A percentile compares a stretch with the other conserved stretches of the same genome.
These are phyloP conservation scores for Crotalus viridis DNA, from an alignment of 2,113 vertebrate species.

Conservation along the genomic window DNA sequence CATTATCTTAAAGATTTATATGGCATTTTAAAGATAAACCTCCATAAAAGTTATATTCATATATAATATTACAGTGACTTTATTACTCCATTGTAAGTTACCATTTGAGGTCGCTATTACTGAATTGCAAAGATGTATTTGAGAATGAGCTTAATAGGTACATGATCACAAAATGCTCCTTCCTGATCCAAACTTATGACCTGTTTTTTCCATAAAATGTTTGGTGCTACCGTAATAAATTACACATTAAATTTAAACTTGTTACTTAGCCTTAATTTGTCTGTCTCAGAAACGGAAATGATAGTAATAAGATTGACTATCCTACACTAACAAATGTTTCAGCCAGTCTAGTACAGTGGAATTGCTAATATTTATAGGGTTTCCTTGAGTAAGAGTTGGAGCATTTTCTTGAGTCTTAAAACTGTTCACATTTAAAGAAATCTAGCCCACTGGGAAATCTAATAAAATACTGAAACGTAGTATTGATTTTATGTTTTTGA, in stretches of 20 bases:
- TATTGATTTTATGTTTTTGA: constrained; percentile 43
- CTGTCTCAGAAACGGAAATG: background rate
- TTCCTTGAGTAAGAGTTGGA: background rate
- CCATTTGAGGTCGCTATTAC: background rate
- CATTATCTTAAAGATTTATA: background rate
- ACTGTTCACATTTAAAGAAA: background rate
- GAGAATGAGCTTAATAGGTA: background rate
- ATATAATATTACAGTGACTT: background rate
- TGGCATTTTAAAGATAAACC: background rate
- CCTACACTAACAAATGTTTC: background rate
- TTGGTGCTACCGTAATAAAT: background rate
- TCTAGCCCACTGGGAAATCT: constrained; percentile 7
- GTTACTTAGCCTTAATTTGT: background rate
- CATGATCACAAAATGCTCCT: background rate
- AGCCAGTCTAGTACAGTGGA: background rate
- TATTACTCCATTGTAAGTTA: background rate
- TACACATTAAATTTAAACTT: background rate
- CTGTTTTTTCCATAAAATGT: background rate
- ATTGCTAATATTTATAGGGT: background rate
- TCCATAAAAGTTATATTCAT: background rate
- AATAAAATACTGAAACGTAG: constrained; percentile 40
- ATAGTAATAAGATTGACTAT: background rate
- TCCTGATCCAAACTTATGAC: background rate
- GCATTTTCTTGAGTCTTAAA: background rate
- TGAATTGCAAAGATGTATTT: background rate